Conservation (phyloP, 2,888 invertebrate species). For the Zaprionus obscuricornis region DNA sequence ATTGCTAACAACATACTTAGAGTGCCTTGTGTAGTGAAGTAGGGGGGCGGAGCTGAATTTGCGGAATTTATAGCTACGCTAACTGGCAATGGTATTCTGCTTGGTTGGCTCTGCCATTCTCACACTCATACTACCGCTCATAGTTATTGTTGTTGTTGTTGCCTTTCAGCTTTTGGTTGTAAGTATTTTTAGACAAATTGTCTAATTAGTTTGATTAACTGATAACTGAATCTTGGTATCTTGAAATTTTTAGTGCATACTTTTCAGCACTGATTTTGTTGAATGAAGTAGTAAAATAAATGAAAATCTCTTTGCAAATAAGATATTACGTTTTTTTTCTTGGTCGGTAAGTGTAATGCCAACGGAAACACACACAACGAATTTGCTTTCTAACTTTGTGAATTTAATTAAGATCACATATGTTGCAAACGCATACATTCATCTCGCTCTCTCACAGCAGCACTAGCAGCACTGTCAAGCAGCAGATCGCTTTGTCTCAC, state of each 20-base stretch:
- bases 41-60: slow-evolving; percentile 32
- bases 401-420: too few relatives aligned
- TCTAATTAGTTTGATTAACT: slow-evolving; percentile 76
- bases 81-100: slow-evolving; percentile 39
- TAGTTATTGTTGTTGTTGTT: not conserved
- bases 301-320: not conserved
- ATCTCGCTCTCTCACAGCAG: too few relatives aligned
- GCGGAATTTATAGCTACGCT: slow-evolving; percentile 63
- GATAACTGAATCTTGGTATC: slow-evolving; percentile 42
- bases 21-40: not conserved
- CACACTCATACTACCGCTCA: slow-evolving; percentile 14
- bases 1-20: slow-evolving; percentile 70
- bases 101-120: slow-evolving; percentile 6
- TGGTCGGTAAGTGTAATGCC: too few relatives aligned
- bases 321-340: too few relatives aligned
- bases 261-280: slow-evolving; percentile 21
- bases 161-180: slow-evolving; percentile 16
- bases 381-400: too few relatives aligned
- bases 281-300: not conserved
- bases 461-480: too few relatives aligned
- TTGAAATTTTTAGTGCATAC: slow-evolving; percentile 13
- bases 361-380: too few relatives aligned
- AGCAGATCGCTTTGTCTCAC: too few relatives aligned
- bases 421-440: too few relatives aligned
- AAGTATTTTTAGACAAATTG: slow-evolving; percentile 19